Conservation (phyloP, 1,140 invertebrate species). For the Lepidurus couesii region DNA sequence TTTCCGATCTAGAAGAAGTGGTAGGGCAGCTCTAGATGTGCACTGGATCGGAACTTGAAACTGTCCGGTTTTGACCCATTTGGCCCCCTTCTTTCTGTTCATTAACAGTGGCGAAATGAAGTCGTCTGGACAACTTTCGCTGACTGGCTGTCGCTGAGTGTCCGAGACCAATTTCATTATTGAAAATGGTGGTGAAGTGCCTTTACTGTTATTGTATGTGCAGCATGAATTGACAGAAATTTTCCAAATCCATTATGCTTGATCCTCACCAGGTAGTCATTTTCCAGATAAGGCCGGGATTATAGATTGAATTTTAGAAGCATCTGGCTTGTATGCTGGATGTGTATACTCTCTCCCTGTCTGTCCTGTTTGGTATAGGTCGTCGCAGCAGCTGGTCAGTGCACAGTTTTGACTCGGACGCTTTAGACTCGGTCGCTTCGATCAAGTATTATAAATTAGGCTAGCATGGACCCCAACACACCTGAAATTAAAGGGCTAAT, state of each 20-base stretch:
- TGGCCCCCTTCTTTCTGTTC: neutral
- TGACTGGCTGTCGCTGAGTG: neutral
- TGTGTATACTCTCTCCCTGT: too few species aligned
- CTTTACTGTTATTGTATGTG: neutral
- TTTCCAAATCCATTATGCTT: neutral
- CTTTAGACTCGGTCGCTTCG: too few species aligned
- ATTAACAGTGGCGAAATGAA: neutral
- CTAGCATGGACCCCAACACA: neutral
- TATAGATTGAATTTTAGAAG: slow-evolving; percentile 13
- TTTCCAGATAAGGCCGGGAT: neutral
- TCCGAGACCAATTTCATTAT: neutral
- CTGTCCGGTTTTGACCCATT: neutral
- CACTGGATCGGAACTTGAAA: neutral
- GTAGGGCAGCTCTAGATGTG: neutral
- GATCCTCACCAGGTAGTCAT: neutral
- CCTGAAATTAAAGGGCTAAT: slow-evolving; percentile 18
- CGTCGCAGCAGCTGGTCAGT: slow-evolving; percentile 7
- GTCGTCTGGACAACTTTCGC: slow-evolving; percentile 16
- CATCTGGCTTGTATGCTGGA: neutral
- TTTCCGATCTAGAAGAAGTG: too few species aligned
- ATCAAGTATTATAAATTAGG: neutral
- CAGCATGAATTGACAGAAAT: neutral
- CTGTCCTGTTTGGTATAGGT: neutral
- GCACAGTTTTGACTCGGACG: neutral
- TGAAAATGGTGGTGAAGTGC: too few species aligned